Evolutionary conservation across 2,113 vertebrate genomes (phyloP).

Genomic region (Garra rufa): DNA sequence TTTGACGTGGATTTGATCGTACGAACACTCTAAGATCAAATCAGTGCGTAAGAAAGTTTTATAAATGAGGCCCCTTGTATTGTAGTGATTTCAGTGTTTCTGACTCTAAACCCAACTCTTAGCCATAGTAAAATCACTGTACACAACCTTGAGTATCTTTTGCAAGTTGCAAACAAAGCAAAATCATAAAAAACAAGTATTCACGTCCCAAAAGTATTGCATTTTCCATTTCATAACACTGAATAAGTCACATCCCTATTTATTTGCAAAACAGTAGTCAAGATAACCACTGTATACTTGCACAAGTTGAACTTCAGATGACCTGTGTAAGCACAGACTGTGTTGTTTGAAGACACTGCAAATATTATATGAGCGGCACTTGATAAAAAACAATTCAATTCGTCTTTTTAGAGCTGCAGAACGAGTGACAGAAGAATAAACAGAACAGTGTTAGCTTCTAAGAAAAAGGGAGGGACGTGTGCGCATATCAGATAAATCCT

Average conservation of each 20-base stretch:
- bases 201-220: background rate
- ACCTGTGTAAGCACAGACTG: background rate
- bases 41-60: too few species aligned
- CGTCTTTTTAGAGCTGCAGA: background rate
- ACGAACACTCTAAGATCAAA: too few species aligned
- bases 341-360: slow-evolving; percentile 19
- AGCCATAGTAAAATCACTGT: background rate
- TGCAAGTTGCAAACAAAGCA: background rate
- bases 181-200: background rate
- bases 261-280: background rate
- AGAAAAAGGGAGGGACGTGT: background rate
- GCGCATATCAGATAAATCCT: slow-evolving; percentile 16
- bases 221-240: background rate
- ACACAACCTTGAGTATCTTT: background rate
- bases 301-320: background rate
- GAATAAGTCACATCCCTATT: background rate
- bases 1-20: too few species aligned
- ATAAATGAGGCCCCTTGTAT: too few species aligned
- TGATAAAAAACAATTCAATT: background rate
- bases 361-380: slow-evolving; percentile 11
- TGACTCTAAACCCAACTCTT: background rate
- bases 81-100: background rate
- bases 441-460: background rate
- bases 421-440: slow-evolving; percentile 19
- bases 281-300: background rate